Base-by-base conservation (phyloP, 2,888 invertebrate genomes). In the Oligia strigilis region DNA sequence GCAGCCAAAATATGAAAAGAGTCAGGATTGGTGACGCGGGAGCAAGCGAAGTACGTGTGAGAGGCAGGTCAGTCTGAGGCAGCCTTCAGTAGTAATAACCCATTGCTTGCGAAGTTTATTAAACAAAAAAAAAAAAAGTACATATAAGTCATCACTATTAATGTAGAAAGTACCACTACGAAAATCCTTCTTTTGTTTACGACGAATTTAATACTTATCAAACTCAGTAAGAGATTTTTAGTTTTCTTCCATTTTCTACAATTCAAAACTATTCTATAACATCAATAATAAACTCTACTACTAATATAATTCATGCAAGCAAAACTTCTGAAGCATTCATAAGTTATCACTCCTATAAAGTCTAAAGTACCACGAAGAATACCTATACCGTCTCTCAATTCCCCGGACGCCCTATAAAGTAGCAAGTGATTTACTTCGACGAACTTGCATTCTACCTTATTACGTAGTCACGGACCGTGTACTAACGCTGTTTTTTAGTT, bases 361-460 rank as follows among this genome's bases (percentile, higher is more conserved):
- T 75, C 36, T 62, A 58, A 82, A 64, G 72, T 72, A n/a, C 71
- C 40, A 5, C 36, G 40, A 75, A 75, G 75, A 87, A 81, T 69
- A 36, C 4, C 36, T 36, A 29, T 29, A 55, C 62, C 66, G 40
- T 52, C 60, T 65, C 75, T 75, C 76, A 75, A 81, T 84, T 89
- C 77, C 73, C 89, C 79, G 40, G 55, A 67, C 4, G 87, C 72
- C 36, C 60, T 55, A 79, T 86, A 84, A 80, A 89, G 78, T 78
- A 88, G n/a, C 62, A 65, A 80, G 78, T 87, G 88, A 88, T 89
- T 89, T 88, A 89, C 80, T 74, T 76, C 70, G 66, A 71, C 66
- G 72, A 82, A 83, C 85, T 87, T 88, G 81, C 81, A 83, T 77
- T 78, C 71, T 62, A 78, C 75, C 69, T 85, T 72, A 89, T 89